Conservation (phyloP, 1,140 invertebrate species). For the Drosophila busckii region DNA sequence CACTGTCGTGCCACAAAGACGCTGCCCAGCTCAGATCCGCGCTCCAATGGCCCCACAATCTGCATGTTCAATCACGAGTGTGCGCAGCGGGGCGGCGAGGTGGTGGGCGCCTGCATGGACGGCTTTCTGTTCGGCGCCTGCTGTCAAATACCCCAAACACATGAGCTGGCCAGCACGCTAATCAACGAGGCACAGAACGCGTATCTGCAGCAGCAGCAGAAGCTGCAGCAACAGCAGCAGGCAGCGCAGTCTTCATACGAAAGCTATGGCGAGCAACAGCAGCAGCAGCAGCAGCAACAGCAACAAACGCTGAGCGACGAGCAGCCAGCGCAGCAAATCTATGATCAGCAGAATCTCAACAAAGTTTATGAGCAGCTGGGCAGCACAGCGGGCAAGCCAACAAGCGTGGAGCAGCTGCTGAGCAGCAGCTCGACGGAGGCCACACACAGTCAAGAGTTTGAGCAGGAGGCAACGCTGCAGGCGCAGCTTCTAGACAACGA, state of each 20-base stretch:
- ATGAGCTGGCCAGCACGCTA: constrained; percentile 67
- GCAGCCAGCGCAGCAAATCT: constrained; percentile 26
- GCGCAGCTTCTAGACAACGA: constrained; percentile 16
- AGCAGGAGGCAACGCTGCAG: constrained; percentile 36
- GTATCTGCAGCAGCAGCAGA: constrained; percentile 71
- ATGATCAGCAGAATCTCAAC: constrained; percentile 57
- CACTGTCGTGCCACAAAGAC: constrained; percentile 84
- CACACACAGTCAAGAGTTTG: constrained; percentile 39
- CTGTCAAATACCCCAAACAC: constrained; percentile 84
- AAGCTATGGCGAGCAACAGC: constrained; percentile 40
- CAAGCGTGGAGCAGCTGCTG: constrained; percentile 27
- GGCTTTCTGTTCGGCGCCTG: constrained; percentile 92
- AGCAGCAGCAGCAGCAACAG: constrained; percentile 48
- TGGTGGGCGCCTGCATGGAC: constrained; percentile 94
- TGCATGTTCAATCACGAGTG: constrained; percentile 98
- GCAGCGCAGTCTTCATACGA: constrained; percentile 45
- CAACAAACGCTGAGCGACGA: constrained; percentile 44
- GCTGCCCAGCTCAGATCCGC: constrained; percentile 80
- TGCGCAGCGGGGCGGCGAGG: constrained; percentile 86
- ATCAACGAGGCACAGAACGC: constrained; percentile 74
- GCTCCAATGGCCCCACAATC: constrained; percentile 85
- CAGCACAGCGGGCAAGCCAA: constrained; percentile 43
- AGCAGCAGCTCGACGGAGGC: not conserved
- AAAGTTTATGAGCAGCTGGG: constrained; percentile 64
- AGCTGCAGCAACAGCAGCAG: constrained; percentile 45